These are phyloP conservation scores for Mormyrus proboscirostris DNA, from an alignment of 2,797 vertebrate species.

Conservation along the genomic window DNA sequence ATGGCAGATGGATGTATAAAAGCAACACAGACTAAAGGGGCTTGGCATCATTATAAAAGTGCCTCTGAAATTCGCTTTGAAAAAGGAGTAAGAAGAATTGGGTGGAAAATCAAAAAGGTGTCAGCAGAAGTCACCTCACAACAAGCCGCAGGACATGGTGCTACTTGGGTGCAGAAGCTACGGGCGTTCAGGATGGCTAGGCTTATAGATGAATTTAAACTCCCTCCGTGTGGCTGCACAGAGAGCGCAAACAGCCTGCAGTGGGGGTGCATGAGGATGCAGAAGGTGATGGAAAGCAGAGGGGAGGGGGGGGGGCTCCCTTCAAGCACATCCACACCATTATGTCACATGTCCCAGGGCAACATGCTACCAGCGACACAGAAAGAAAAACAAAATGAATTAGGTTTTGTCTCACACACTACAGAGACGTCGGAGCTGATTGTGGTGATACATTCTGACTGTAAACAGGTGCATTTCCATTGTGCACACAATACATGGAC, in stretches of 20 bases:
- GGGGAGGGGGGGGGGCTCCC: neutral
- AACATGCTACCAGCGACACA: neutral
- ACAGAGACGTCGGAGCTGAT: neutral
- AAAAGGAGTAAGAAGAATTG: neutral
- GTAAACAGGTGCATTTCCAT: neutral
- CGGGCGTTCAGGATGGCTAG: neutral
- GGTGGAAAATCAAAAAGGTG: neutral
- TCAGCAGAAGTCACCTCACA: neutral
- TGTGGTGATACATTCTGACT: neutral
- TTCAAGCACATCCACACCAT: neutral
- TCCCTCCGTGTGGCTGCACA: neutral
- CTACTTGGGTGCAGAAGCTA: neutral
- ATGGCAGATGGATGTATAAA: neutral
- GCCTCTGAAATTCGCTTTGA: neutral
- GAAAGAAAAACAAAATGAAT: neutral
- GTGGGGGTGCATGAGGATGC: neutral
- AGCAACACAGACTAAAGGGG: neutral
- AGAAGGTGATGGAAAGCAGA: neutral
- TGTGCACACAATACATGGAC: neutral
- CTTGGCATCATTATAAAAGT: neutral
- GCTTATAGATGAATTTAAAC: neutral
- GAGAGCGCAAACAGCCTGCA: neutral
- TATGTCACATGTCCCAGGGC: neutral
- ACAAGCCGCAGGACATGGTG: neutral
- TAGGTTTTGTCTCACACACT: neutral